Conservation (phyloP, 35 echinoderm and acorn worm genomes). For the Strongylocentrotus purpuratus region DNA sequence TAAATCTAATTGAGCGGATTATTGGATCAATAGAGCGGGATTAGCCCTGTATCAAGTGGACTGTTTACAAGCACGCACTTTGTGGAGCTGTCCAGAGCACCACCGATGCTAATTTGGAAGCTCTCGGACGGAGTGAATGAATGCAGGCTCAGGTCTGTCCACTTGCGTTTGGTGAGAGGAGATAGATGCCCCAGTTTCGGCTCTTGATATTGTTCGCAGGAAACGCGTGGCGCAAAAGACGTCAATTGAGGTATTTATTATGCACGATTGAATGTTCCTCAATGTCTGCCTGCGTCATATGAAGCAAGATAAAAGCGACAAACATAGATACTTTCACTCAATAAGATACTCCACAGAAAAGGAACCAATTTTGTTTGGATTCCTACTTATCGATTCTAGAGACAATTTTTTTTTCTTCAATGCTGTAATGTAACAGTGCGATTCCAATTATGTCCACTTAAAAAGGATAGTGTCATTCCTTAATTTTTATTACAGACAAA, state of each 20-base stretch:
- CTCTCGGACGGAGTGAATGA: background rate
- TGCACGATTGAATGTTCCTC: slow-evolving; percentile 10
- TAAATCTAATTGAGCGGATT: slow-evolving; percentile 44
- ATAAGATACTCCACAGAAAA: background rate
- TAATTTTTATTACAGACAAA: too few species aligned
- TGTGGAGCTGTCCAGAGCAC: background rate
- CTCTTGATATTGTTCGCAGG: background rate
- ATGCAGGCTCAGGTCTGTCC: background rate
- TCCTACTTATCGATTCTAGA: too few species aligned
- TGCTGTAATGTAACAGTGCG: too few species aligned
- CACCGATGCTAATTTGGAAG: slow-evolving; percentile 30
- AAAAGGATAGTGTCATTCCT: too few species aligned
- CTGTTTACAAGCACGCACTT: slow-evolving; percentile 39
- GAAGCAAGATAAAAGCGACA: background rate
- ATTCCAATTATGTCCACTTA: too few species aligned
- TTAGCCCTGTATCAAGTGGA: slow-evolving; percentile 28
- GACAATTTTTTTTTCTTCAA: too few species aligned
- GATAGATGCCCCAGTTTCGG: background rate
- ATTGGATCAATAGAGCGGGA: slow-evolving; percentile 33
- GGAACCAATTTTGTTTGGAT: too few species aligned
- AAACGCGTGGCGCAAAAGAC: background rate
- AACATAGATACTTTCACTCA: background rate
- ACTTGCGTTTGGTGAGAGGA: background rate
- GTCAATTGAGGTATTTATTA: background rate
- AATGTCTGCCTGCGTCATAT: background rate